Evolutionary conservation across 53 echinoderm and acorn worm genomes (phyloP), one percentile per base, ranked within the genome.

Genomic region (Apostichopus leukothele): DNA sequence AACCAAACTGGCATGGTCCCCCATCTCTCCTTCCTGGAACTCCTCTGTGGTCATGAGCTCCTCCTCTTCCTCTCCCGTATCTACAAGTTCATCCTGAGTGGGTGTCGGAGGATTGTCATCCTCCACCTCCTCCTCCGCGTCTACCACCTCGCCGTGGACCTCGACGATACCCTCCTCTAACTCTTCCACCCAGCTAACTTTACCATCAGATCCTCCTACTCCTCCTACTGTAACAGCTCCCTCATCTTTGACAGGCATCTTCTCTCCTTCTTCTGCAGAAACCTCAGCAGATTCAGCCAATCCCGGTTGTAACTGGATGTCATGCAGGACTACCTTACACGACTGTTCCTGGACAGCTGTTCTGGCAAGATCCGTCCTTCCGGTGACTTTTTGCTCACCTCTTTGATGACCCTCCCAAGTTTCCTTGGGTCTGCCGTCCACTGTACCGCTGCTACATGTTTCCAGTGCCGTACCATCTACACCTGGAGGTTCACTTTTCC

Each of bases 71-170:
- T 88, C 93, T 6, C 78, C 66, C 19, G 53, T 81, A 66, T 83
- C 76, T 21, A 91, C 83, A 9, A 90, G 93, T 86, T 95, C 95
- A 91, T 95, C 95, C 88, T 95, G 95, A 3, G 95, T 95, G 50
- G 95, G 95, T 14, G 95, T 95, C 52, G 95, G 95, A 61, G 95
- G 92, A 66, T 90, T 93, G 57, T 91, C 90, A 14, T 90, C 85
- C 4, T 86, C 78, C 13, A 16, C 22, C 59, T 86, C 71, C 67
- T 66, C 67, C 39, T 39, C 27, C 23, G 23, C 25, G 11, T 87
- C 63, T 18, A 55, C 55, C 20, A 22, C 52, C 23, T 67, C 71
- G 13, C 51, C 52, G 22, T 52, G 52, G 9, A 52, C 51, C 27
- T 52, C 55, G 4, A 75, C 53, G 51, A 55, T 21, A 1, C 75